phyloP scores from a whole-genome alignment of 2,797 vertebrate genomes.

The Knipowitschia caucasica region DNA sequence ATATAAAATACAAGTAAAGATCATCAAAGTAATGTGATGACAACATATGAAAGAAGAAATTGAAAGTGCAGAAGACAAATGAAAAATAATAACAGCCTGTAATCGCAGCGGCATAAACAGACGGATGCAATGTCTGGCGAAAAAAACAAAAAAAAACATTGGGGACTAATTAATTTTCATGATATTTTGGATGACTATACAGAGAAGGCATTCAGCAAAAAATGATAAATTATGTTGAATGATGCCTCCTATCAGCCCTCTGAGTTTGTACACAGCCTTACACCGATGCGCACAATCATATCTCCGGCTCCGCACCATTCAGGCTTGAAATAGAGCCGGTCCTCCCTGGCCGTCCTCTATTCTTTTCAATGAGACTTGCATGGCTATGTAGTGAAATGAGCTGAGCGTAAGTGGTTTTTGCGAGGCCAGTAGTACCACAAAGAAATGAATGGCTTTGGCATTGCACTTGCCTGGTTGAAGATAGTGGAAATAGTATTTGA shows the following conservation, averaged over 20 bases:
- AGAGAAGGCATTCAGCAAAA: slow-evolving; percentile 12
- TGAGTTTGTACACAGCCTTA: slow-evolving; percentile 32
- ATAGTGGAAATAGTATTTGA: slow-evolving; percentile 34
- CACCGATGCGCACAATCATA: slow-evolving; percentile 44
- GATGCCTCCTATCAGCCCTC: slow-evolving; percentile 10
- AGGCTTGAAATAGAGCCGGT: slow-evolving; percentile 58
- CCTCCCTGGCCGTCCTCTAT: slow-evolving; percentile 39
- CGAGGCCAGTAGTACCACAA: slow-evolving; percentile 34
- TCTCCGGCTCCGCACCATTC: slow-evolving; percentile 44
- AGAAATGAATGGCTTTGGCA: slow-evolving; percentile 37
- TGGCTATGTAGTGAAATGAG: slow-evolving; percentile 55
- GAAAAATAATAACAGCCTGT: slow-evolving; percentile 5
- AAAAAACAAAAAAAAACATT: too few relatives aligned
- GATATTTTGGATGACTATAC: slow-evolving; percentile 19
- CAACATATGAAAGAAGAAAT: too few relatives aligned
- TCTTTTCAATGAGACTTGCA: slow-evolving; percentile 49
- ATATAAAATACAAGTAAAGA: too few relatives aligned
- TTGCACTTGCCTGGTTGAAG: slow-evolving; percentile 35
- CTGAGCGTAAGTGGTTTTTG: slow-evolving; percentile 53
- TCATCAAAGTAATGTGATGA: neutral
- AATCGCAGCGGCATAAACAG: neutral
- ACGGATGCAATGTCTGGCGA: slow-evolving; percentile 1
- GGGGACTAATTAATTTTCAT: slow-evolving; percentile 32
- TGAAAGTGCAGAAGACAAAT: neutral
- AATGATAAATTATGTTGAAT: slow-evolving; percentile 38